phyloP scores from a whole-genome alignment of 2,113 vertebrate genomes.

The Stomatorhinus ivindoensis region DNA sequence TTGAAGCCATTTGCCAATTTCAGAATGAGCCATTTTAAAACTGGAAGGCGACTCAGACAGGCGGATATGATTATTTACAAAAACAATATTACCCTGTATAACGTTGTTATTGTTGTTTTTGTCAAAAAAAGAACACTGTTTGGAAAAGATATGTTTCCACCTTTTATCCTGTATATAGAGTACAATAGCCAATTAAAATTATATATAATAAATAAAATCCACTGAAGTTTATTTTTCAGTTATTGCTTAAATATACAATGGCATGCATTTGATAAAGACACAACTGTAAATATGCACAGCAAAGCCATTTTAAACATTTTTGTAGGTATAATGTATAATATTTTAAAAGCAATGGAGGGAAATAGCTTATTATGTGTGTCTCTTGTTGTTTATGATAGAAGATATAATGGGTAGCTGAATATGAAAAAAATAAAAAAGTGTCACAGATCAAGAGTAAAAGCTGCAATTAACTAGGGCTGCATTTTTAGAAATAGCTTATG shows the following conservation, averaged over 20 bases:
- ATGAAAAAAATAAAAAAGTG: neutral
- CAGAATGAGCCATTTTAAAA: neutral
- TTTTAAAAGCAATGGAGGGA: neutral
- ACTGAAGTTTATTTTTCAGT: neutral
- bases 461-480: neutral
- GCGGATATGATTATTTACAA: neutral
- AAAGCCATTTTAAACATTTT: neutral
- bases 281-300: neutral
- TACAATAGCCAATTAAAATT: neutral
- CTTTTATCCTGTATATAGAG: neutral
- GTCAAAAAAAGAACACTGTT: neutral
- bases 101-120: neutral
- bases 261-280: neutral
- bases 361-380: neutral
- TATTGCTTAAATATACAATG: neutral
- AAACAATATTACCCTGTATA: neutral
- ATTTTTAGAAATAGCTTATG: neutral
- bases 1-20: neutral
- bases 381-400: neutral
- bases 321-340: neutral
- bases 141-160: neutral
- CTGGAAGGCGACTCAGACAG: neutral
- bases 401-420: neutral
- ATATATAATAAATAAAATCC: neutral
- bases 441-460: neutral